A percentile compares a stretch with the other conserved stretches of the same genome.
Conservation (phyloP, 1,140 invertebrate genomes). For the Danaus melanippus region DNA sequence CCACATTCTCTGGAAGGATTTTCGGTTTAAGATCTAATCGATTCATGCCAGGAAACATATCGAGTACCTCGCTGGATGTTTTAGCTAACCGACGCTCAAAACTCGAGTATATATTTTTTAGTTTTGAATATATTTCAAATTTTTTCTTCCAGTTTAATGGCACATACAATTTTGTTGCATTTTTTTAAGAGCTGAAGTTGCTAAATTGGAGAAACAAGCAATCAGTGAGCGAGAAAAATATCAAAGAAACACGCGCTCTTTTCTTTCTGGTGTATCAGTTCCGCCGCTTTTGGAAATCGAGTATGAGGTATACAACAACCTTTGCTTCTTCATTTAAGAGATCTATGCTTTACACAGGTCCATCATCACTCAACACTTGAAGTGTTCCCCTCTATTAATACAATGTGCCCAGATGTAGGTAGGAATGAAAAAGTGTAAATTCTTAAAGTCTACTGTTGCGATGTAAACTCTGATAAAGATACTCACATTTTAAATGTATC, state of each 20-base stretch:
- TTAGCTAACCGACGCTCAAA: slow-evolving; percentile 48
- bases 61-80: slow-evolving; percentile 40
- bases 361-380: too few relatives aligned
- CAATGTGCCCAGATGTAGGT: too few relatives aligned
- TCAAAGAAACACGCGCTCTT: slow-evolving; percentile 49
- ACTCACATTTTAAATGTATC: too few relatives aligned
- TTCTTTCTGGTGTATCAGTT: slow-evolving; percentile 40
- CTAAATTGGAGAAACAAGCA: slow-evolving; percentile 58
- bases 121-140: background rate
- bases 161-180: background rate
- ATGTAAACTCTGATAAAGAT: too few relatives aligned
- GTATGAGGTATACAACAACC: slow-evolving; percentile 32
- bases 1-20: slow-evolving; percentile 59
- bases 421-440: too few relatives aligned
- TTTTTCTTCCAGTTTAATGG: too few relatives aligned
- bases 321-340: too few relatives aligned
- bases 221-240: slow-evolving; percentile 57
- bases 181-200: slow-evolving; percentile 41
- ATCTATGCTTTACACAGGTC: too few relatives aligned
- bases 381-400: too few relatives aligned
- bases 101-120: slow-evolving; percentile 41
- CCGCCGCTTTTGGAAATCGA: slow-evolving; percentile 55
- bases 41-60: slow-evolving; percentile 27
- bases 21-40: slow-evolving; percentile 48
- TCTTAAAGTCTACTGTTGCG: too few relatives aligned